A percentile compares a stretch with the other conserved stretches of the same genome.
Conservation (phyloP, 2,888 invertebrate species). For the Trypoxylon attenuatum region DNA sequence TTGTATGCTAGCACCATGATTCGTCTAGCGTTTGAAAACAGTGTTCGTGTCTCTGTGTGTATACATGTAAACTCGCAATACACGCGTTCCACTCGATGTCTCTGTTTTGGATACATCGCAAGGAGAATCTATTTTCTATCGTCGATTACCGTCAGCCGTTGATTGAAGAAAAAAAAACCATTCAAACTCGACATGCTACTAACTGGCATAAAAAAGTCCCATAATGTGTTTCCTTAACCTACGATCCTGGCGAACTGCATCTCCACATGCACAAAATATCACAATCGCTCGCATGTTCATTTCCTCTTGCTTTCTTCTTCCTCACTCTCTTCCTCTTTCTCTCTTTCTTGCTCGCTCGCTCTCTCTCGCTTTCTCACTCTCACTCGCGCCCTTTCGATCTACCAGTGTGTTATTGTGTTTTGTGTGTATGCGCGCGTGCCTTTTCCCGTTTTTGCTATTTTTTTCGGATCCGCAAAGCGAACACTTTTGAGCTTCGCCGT, state of each 20-base stretch:
- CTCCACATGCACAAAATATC: constrained; percentile 47
- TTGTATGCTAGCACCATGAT: constrained; percentile 30
- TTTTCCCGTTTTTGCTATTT: not conserved
- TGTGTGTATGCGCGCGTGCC: constrained; percentile 19
- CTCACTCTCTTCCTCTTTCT: not conserved
- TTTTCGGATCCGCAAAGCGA: constrained; percentile 10
- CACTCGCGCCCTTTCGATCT: no score
- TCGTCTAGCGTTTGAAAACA: constrained; percentile 26
- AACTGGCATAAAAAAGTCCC: constrained; percentile 54
- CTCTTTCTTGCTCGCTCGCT: constrained; percentile 18
- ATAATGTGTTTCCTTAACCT: constrained; percentile 49
- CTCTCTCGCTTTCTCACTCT: constrained; percentile 1
- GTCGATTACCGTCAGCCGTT: constrained; percentile 19
- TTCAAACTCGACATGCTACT: constrained; percentile 40
- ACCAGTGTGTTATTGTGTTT: constrained; percentile 36
- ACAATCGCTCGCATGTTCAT: constrained; percentile 48
- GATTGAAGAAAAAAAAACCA: constrained; percentile 40
- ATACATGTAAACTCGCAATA: no score
- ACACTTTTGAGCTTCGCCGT: constrained; percentile 7
- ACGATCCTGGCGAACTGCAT: constrained; percentile 41
- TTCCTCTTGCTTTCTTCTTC: constrained; percentile 2
- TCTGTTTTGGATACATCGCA: constrained; percentile 24
- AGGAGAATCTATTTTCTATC: constrained; percentile 33
- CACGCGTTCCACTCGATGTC: no score
- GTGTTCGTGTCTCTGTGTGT: constrained; percentile 8